Conservation (phyloP, 2,888 invertebrate species). For the Theretra japonica region DNA sequence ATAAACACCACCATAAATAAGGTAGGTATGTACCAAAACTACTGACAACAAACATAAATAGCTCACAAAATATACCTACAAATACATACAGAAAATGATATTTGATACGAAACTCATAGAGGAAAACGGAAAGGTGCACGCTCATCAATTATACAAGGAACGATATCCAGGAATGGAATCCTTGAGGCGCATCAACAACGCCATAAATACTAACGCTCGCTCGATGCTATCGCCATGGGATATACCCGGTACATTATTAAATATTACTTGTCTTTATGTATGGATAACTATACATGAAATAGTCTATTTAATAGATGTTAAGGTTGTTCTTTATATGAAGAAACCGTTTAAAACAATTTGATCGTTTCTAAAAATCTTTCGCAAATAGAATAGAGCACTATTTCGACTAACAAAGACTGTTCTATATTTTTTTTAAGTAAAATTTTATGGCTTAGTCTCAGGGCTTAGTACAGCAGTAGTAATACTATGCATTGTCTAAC, state of each 20-base stretch:
- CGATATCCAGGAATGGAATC: constrained; percentile 26
- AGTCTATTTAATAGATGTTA: neutral
- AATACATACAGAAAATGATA: neutral
- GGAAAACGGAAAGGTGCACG: neutral
- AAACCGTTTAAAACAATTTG: too few relatives aligned
- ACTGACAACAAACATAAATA: neutral
- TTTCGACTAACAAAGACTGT: too few relatives aligned
- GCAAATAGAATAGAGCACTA: too few relatives aligned
- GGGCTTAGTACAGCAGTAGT: too few relatives aligned
- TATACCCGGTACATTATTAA: neutral
- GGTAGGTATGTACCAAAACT: too few relatives aligned
- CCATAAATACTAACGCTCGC: constrained; percentile 25
- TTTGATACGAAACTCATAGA: neutral
- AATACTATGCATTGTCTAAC: too few relatives aligned
- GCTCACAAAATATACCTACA: neutral
- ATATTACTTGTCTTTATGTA: neutral
- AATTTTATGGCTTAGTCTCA: too few relatives aligned
- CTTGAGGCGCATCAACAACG: constrained; percentile 23
- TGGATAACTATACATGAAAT: neutral
- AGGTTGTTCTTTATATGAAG: too few relatives aligned
- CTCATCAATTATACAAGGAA: constrained; percentile 26
- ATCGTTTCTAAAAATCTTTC: too few relatives aligned
- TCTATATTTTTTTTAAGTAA: too few relatives aligned
- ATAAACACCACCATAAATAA: too few relatives aligned
- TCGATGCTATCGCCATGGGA: constrained; percentile 24